A percentile compares a stretch with the other conserved stretches of the same genome.
Evolutionary conservation across 2,113 vertebrate species (phyloP).

Genomic region (Entosphenus tridentatus): DNA sequence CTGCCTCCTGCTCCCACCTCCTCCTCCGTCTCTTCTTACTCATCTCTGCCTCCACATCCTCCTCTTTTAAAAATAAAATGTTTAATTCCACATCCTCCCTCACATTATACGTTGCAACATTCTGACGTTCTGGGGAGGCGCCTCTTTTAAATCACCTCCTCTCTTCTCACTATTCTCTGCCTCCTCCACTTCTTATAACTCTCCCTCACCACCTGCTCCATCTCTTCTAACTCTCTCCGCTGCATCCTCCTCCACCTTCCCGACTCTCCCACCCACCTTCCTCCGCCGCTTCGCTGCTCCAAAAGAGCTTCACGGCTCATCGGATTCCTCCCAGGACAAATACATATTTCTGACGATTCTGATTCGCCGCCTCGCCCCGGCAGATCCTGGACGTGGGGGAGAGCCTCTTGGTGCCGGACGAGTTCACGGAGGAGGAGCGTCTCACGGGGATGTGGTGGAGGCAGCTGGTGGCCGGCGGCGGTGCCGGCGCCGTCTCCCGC

Average conservation of each 20-base stretch:
- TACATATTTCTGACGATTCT: neutral
- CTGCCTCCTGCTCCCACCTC: too few relatives aligned
- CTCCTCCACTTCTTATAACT: conserved; percentile 15
- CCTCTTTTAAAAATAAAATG: too few relatives aligned
- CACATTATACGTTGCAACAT: conserved; percentile 6
- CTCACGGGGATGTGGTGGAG: conserved; percentile 87
- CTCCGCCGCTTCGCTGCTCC: neutral
- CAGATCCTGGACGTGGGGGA: conserved; percentile 93
- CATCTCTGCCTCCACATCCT: too few relatives aligned
- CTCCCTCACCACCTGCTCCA: neutral
- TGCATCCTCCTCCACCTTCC: neutral
- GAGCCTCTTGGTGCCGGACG: conserved; percentile 67
- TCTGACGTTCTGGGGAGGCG: conserved; percentile 15
- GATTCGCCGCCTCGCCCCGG: neutral
- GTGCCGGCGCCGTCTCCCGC: conserved; percentile 64
- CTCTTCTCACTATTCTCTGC: conserved; percentile 31
- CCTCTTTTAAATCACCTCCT: conserved; percentile 24
- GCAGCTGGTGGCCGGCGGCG: conserved; percentile 76
- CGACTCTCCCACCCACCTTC: neutral
- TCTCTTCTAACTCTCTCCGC: neutral
- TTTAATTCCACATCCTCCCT: too few relatives aligned
- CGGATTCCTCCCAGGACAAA: too few relatives aligned
- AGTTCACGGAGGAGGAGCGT: conserved; percentile 80
- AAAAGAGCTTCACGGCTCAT: too few relatives aligned
- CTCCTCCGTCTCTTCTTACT: too few relatives aligned